A percentile compares a stretch with the other conserved stretches of the same genome.
phyloP scores from a whole-genome alignment of 2,797 vertebrate species.

The Pseudocheirus occidentalis region DNA sequence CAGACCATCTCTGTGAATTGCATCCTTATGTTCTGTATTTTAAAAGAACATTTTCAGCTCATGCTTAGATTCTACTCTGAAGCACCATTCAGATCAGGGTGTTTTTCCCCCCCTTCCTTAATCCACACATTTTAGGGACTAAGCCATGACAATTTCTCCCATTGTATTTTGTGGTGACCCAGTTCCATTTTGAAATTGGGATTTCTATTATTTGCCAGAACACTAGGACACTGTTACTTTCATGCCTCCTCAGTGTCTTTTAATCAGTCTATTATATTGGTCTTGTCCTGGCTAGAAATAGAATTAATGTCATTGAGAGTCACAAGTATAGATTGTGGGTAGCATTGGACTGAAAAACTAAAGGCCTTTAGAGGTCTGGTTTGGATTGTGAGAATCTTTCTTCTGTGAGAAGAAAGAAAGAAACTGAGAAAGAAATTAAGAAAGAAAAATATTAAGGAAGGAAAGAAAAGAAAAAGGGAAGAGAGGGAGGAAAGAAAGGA shows the following conservation, averaged over 20 bases:
- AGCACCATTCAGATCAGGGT: slow-evolving; percentile 76
- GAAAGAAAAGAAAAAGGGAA: not conserved
- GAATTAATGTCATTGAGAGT: not conserved
- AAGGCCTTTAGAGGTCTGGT: rapidly evolving
- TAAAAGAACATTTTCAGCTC: slow-evolving; percentile 79
- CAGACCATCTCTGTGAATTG: slow-evolving; percentile 77
- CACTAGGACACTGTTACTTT: slow-evolving; percentile 2
- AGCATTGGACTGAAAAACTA: not conserved
- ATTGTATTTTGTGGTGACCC: slow-evolving; percentile 61
- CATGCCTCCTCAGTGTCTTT: not conserved
- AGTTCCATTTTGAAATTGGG: slow-evolving; percentile 31
- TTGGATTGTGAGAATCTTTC: not conserved
- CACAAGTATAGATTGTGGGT: not conserved
- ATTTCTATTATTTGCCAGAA: slow-evolving; percentile 48
- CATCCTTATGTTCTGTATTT: slow-evolving; percentile 80
- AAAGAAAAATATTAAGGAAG: slow-evolving; percentile 8
- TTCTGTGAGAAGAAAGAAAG: not conserved
- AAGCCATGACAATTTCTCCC: slow-evolving; percentile 51
- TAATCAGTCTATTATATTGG: not conserved
- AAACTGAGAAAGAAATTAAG: not conserved
- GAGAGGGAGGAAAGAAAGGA: not conserved
- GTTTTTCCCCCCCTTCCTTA: slow-evolving; percentile 21
- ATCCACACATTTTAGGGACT: slow-evolving; percentile 49
- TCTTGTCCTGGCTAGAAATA: not conserved
- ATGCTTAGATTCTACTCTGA: slow-evolving; percentile 77